Base-by-base conservation (phyloP, 1,140 invertebrate species). In the Cecropterus lyciades region DNA sequence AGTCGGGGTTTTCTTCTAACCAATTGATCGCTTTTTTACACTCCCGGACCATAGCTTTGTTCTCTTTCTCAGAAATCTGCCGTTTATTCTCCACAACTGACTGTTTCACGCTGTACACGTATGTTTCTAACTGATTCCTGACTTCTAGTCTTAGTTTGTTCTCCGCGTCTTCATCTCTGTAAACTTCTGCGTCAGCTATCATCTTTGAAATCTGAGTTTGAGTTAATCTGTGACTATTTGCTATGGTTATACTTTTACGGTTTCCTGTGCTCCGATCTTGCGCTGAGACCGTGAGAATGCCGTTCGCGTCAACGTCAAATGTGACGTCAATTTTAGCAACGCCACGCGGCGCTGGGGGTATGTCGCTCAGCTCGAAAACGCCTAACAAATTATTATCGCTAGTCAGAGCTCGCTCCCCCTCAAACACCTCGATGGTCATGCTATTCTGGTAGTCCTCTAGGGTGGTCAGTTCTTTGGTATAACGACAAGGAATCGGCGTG, bases 41-140 rank as follows among this genome's bases (percentile, higher is more conserved):
- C 70, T 95, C 94, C 40, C 72, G 80, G 3, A 72, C 76, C 57
- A 93, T 85, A 3, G 66, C 69, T 13, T 67, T 71, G 40, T 86
- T 90, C 56, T 94, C 94, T 17, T 77, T 49, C 0, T 85, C 79
- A 0, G 60, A 80, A 8, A 94, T 62, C 65, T 83, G 86, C 3
- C 79, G 75, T 7, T 85, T 69, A 40, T 82, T 82, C 0, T 93
- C 89, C n/a, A 92, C 77, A 0, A 93, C 76, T 6, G 89, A 93
- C 75, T 88, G 85, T 82, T 95, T 96, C 62, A 96, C 94, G 65
- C 93, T 94, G 80, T 95, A 96, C n/a, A 95, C 92, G 69, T 97
- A 96, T 8, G 93, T 93, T 85, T 97, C 96, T 14, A 97, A 84
- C 40, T 94, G 91, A 79, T 96, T 97, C 79, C 95, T 95, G 1